Evolutionary conservation across 2,797 vertebrate species (phyloP).

Genomic region (Mus minutoides): DNA sequence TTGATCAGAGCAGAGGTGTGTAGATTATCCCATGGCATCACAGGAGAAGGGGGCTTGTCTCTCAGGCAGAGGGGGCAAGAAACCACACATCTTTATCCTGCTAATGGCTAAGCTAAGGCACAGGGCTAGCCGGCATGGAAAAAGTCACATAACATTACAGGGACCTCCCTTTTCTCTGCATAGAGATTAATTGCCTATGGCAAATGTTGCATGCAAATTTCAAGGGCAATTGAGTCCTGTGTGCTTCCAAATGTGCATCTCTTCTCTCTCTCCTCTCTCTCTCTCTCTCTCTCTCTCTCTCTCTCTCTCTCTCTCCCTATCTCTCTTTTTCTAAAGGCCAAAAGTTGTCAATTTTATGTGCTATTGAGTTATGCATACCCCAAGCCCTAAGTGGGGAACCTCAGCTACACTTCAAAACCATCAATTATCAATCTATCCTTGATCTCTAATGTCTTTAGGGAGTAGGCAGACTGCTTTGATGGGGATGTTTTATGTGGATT

Average conservation of each 20-base stretch:
- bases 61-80: not conserved
- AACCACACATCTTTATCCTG: not conserved
- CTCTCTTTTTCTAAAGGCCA: not conserved
- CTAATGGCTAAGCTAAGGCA: not conserved
- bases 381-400: not conserved
- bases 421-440: conserved; percentile 42
- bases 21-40: not conserved
- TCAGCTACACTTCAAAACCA: conserved; percentile 1
- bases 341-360: conserved; percentile 36
- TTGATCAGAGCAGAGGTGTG: not conserved
- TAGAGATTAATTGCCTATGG: conserved; percentile 62
- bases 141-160: not conserved
- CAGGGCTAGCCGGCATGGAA: not conserved
- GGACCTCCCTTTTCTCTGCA: conserved; percentile 21
- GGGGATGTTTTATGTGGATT: conserved; percentile 3
- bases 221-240: conserved; percentile 73
- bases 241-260: not conserved
- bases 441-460: conserved; percentile 9
- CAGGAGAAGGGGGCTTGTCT: not conserved
- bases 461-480: conserved; percentile 25
- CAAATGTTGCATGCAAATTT: conserved; percentile 64
- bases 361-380: not conserved
- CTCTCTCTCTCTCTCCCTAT: fast-evolving
- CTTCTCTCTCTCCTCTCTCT: not conserved
- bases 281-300: not conserved